Evolutionary conservation across 2,113 vertebrate genomes (phyloP).

Genomic region (Solea solea): DNA sequence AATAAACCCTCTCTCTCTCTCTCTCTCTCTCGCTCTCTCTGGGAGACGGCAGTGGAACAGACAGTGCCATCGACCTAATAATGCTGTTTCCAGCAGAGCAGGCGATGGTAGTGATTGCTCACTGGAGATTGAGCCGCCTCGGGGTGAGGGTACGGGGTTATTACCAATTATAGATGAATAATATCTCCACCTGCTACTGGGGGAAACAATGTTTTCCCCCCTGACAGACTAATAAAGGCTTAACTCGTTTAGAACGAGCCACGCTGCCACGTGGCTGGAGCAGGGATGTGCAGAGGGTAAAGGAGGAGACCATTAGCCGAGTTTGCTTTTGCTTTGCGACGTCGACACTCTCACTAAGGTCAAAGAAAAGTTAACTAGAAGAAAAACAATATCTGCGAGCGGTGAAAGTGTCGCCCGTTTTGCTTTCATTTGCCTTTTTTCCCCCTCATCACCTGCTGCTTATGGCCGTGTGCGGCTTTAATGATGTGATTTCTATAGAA

Average conservation of each 20-base stretch:
- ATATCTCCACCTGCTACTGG: slow-evolving; percentile 69
- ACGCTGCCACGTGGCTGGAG: slow-evolving; percentile 34
- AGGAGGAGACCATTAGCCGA: slow-evolving; percentile 47
- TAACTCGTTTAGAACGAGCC: slow-evolving; percentile 58
- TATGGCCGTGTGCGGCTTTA: neutral
- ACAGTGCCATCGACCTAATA: slow-evolving; percentile 67
- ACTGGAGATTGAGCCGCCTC: slow-evolving; percentile 70
- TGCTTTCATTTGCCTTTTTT: slow-evolving; percentile 2
- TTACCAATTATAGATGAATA: slow-evolving; percentile 82
- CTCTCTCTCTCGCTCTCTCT: neutral
- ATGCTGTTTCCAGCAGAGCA: slow-evolving; percentile 63
- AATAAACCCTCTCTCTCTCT: slow-evolving; percentile 60
- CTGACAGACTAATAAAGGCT: slow-evolving; percentile 67
- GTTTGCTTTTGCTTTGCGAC: slow-evolving; percentile 24
- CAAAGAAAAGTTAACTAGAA: slow-evolving; percentile 45
- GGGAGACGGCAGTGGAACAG: slow-evolving; percentile 60
- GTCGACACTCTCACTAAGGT: slow-evolving; percentile 38
- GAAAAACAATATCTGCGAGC: slow-evolving; percentile 21
- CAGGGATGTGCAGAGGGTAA: neutral
- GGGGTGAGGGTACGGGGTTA: slow-evolving; percentile 64
- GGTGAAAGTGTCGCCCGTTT: neutral
- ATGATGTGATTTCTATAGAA: no score
- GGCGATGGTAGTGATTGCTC: slow-evolving; percentile 73
- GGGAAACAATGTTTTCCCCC: slow-evolving; percentile 59
- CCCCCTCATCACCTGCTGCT: neutral